Percentiles rank a stretch among this genome's conserved stretches.
These are phyloP conservation scores for Osmerus eperlanus DNA, from an alignment of 2,113 vertebrate species.

Conservation along the genomic window DNA sequence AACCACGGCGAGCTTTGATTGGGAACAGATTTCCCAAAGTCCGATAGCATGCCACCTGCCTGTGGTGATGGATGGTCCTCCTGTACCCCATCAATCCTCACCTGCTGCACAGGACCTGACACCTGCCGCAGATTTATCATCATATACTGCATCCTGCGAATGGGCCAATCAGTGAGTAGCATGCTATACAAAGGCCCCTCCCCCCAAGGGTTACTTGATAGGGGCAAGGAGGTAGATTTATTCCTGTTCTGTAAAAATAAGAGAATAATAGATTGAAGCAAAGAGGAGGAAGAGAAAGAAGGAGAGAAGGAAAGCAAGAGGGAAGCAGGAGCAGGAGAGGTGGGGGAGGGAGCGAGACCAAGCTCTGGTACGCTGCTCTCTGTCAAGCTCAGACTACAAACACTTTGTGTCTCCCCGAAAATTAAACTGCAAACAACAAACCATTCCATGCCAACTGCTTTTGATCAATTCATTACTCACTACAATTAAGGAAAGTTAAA, in stretches of 20 bases:
- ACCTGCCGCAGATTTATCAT: constrained; percentile 96
- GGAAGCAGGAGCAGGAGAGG: constrained; percentile 1
- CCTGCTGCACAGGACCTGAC: constrained; percentile 84
- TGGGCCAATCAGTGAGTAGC: constrained; percentile 59
- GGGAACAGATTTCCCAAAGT: constrained; percentile 99
- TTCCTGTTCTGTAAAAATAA: constrained; percentile 56
- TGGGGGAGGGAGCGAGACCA: background rate
- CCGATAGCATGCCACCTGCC: constrained; percentile 94
- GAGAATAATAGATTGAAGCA: constrained; percentile 33
- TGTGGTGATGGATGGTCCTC: constrained; percentile 90
- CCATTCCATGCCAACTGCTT: background rate
- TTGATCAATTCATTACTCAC: constrained; percentile 39
- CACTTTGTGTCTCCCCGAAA: too few species aligned
- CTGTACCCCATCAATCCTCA: constrained; percentile 93
- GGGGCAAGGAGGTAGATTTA: constrained; percentile 65
- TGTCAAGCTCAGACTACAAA: too few species aligned
- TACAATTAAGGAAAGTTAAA: constrained; percentile 53
- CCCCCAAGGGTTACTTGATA: constrained; percentile 66
- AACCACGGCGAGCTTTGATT: constrained; percentile 90
- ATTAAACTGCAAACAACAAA: background rate
- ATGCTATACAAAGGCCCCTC: constrained; percentile 64
- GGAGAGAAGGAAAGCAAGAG: constrained; percentile 32
- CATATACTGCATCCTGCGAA: constrained; percentile 70
- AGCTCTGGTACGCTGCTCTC: background rate
- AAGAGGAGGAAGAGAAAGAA: constrained; percentile 30